Conservation (phyloP, 2,797 vertebrate genomes). For the Gouania willdenowi region DNA sequence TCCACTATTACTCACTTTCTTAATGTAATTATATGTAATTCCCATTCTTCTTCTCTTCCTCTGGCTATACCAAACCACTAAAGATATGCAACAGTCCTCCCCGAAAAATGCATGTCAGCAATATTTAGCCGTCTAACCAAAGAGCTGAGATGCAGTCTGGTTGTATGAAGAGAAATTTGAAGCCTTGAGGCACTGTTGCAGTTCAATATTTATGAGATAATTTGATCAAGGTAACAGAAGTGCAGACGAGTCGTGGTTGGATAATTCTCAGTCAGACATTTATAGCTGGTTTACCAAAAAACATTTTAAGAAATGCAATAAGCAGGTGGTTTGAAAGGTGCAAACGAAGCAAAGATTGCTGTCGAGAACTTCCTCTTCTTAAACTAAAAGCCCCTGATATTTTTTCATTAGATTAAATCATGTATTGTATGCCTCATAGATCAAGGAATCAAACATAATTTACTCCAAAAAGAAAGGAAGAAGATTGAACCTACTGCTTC, state of each 20-base stretch:
- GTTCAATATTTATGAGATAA: conserved; percentile 62
- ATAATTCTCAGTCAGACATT: conserved; percentile 37
- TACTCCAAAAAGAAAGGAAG: background rate
- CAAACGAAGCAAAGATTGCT: conserved; percentile 15
- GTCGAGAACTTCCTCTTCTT: no score
- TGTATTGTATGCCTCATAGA: no score
- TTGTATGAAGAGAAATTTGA: conserved; percentile 34
- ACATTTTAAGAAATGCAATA: conserved; percentile 26
- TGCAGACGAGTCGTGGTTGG: conserved; percentile 53
- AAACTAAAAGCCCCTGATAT: no score
- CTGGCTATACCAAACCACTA: conserved; percentile 54
- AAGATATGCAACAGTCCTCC: conserved; percentile 36
- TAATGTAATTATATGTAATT: conserved; percentile 62
- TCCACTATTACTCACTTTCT: conserved; percentile 46
- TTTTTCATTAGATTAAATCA: background rate
- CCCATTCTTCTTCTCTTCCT: conserved; percentile 22
- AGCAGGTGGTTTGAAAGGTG: conserved; percentile 20
- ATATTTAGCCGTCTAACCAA: conserved; percentile 52
- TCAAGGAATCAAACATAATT: conserved; percentile 17
- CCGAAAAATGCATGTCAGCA: conserved; percentile 63
- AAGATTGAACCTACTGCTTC: background rate
- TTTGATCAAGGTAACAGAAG: conserved; percentile 43
- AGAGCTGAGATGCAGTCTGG: conserved; percentile 31
- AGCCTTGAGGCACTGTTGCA: conserved; percentile 33
- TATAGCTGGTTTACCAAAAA: conserved; percentile 47